Conservation (phyloP, 2,888 invertebrate species). For the Petrolisthes manimaculis region DNA sequence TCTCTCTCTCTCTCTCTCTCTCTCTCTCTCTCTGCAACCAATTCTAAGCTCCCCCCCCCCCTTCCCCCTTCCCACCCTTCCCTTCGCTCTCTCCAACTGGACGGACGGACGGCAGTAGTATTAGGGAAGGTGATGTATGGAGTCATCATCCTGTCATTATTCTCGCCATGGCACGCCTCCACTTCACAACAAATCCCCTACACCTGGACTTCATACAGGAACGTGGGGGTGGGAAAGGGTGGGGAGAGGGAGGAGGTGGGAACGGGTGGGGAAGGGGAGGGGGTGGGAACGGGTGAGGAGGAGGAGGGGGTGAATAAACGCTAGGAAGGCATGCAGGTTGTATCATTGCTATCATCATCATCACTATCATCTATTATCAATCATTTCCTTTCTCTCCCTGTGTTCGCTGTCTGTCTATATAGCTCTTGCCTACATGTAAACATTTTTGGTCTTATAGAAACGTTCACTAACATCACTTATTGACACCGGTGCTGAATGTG, state of each 20-base stretch:
- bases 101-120: neutral
- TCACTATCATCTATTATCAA: too few species aligned
- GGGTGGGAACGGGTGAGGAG: neutral
- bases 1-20: conserved; percentile 10
- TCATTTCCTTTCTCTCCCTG: too few species aligned
- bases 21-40: neutral
- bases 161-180: conserved; percentile 17
- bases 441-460: too few species aligned
- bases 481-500: too few species aligned
- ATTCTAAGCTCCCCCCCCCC: neutral
- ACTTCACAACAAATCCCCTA: conserved; percentile 11
- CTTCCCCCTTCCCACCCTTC: neutral
- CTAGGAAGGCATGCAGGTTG: too few species aligned
- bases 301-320: too few species aligned
- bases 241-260: neutral
- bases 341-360: too few species aligned
- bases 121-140: conserved; percentile 16
- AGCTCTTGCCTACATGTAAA: too few species aligned
- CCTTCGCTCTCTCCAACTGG: neutral
- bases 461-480: too few species aligned
- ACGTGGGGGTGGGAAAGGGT: too few species aligned
- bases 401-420: too few species aligned
- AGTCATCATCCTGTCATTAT: conserved; percentile 24
- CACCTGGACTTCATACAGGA: conserved; percentile 20
- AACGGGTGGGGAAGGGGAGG: neutral